A percentile compares a stretch with the other conserved stretches of the same genome.
These are phyloP conservation scores for Acrobasis repandana DNA, from an alignment of 2,888 invertebrate genomes.

Conservation along the genomic window DNA sequence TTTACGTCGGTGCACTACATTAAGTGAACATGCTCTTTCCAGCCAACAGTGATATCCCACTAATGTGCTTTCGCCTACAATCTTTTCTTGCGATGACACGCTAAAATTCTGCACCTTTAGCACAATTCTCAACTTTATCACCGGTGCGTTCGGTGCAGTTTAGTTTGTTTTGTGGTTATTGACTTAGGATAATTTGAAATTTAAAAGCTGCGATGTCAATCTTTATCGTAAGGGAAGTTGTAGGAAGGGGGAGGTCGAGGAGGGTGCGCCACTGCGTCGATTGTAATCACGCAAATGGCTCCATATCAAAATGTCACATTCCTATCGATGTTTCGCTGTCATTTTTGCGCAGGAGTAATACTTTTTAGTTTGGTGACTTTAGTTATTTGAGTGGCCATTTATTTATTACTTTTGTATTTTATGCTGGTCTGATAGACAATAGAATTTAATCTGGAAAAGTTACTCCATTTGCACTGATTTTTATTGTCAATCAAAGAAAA, in stretches of 20 bases:
- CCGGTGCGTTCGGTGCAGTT: constrained; percentile 48
- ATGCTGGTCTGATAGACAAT: no score
- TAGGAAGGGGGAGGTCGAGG: constrained; percentile 62
- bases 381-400: neutral
- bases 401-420: neutral
- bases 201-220: constrained; percentile 76
- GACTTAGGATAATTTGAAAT: constrained; percentile 75
- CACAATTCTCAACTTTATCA: constrained; percentile 51
- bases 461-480: no score
- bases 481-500: no score
- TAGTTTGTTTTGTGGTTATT: constrained; percentile 43
- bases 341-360: constrained; percentile 57
- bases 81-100: constrained; percentile 80
- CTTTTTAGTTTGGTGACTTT: constrained; percentile 15
- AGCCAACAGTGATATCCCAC: constrained; percentile 76
- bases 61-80: constrained; percentile 79
- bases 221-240: constrained; percentile 81
- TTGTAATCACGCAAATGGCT: constrained; percentile 82
- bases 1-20: constrained; percentile 64
- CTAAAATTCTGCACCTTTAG: constrained; percentile 53
- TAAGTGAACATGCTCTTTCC: constrained; percentile 71
- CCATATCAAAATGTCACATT: constrained; percentile 79
- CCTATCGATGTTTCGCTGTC: constrained; percentile 69
- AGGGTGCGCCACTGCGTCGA: constrained; percentile 79
- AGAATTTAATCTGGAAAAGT: no score